phyloP scores from a whole-genome alignment of 2,113 vertebrate species.

The Pongo abelii region DNA sequence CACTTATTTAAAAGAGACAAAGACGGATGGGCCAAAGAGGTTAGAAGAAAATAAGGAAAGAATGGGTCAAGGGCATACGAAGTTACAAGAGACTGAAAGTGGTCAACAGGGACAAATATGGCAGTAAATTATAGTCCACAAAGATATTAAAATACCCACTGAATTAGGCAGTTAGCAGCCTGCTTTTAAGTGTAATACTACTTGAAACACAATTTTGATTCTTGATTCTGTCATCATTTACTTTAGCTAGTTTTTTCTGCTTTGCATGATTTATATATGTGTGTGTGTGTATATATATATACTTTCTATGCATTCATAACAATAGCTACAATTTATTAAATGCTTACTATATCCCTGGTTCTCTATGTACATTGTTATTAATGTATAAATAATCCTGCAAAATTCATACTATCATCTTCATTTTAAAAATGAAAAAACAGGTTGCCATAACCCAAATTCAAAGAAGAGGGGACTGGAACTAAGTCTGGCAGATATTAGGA shows the following conservation, averaged over 20 bases:
- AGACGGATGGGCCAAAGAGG: neutral
- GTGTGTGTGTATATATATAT: neutral
- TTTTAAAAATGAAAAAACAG: neutral
- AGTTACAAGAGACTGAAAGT: neutral
- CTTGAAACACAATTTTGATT: constrained; percentile 18
- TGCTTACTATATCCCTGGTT: neutral
- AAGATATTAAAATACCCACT: neutral
- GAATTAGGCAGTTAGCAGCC: neutral
- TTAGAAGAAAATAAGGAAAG: neutral
- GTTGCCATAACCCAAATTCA: neutral
- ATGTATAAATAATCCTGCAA: neutral
- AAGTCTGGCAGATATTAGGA: neutral
- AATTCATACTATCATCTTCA: neutral
- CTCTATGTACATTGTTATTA: neutral
- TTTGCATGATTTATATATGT: neutral
- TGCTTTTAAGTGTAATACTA: neutral
- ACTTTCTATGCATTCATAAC: neutral
- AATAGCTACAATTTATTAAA: neutral
- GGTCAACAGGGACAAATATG: neutral
- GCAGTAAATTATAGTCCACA: neutral
- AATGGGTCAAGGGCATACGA: neutral
- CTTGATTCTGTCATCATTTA: neutral
- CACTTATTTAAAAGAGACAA: neutral
- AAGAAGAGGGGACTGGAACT: neutral
- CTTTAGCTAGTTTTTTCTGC: neutral